Percentiles rank a stretch among this genome's conserved stretches.
Conservation (phyloP, 2,797 vertebrate species). For the Rhabdophis nuchalis region DNA sequence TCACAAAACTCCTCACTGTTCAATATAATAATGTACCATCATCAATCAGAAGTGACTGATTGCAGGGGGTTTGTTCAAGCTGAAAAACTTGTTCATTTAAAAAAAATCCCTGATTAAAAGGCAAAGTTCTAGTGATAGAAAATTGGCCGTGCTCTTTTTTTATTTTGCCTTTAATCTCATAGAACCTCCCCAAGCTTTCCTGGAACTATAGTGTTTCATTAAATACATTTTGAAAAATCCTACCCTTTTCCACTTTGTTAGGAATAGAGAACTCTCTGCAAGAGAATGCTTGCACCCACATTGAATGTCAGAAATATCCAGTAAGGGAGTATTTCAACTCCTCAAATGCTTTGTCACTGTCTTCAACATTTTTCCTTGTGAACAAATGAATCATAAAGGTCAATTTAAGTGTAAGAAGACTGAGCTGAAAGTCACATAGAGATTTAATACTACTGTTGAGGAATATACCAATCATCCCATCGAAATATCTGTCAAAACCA, state of each 20-base stretch:
- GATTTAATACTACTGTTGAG: not conserved
- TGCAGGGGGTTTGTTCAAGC: not conserved
- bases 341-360: not conserved
- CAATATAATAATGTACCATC: not conserved
- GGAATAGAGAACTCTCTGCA: not conserved
- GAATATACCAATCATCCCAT: not conserved
- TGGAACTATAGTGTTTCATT: not conserved
- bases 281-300: not conserved
- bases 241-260: not conserved
- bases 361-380: not conserved
- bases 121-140: not conserved
- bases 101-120: not conserved
- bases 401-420: not conserved
- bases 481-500: not conserved
- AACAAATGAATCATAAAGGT: not conserved
- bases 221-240: not conserved
- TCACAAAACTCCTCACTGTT: not conserved
- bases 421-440: not conserved
- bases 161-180: not conserved
- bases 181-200: not conserved
- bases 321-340: not conserved
- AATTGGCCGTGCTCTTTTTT: not conserved
- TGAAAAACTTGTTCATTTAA: not conserved
- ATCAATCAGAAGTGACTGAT: not conserved
- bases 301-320: not conserved